Evolutionary conservation across 1,140 invertebrate species (phyloP).

Genomic region (Camponotus floridanus): DNA sequence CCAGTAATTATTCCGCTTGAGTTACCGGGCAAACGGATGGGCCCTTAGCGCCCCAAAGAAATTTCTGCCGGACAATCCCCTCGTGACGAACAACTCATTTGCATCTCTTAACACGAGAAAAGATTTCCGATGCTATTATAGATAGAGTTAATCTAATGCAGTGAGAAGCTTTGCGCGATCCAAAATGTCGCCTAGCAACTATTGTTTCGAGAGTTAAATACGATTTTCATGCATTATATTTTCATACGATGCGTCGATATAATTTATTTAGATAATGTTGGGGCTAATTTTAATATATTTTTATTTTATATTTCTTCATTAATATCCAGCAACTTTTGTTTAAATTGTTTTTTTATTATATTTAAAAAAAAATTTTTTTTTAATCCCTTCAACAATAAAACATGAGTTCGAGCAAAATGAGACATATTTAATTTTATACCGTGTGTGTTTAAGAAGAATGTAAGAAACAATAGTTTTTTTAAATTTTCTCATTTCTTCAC

Average conservation of each 20-base stretch:
- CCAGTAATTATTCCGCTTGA: constrained; percentile 68
- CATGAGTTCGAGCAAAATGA: not conserved
- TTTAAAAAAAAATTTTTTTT: not conserved
- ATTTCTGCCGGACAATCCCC: constrained; percentile 40
- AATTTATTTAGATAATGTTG: not conserved
- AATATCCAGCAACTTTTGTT: not conserved
- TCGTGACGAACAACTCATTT: constrained; percentile 33
- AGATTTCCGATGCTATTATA: constrained; percentile 28
- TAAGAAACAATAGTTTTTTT: not conserved
- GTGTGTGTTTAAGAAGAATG: constrained; percentile 17
- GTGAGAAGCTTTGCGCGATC: constrained; percentile 14
- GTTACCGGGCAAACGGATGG: constrained; percentile 60
- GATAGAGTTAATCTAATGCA: constrained; percentile 46
- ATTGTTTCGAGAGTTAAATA: not conserved
- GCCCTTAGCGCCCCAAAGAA: constrained; percentile 37
- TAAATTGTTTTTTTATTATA: not conserved
- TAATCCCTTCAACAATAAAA: not conserved
- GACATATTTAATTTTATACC: not conserved
- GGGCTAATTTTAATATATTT: not conserved
- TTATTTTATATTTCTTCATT: not conserved
- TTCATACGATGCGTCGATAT: not conserved
- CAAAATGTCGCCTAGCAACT: constrained; percentile 23
- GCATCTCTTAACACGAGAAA: constrained; percentile 53
- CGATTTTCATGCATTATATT: not conserved
- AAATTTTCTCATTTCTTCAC: not conserved